Evolutionary conservation across 2,888 invertebrate genomes (phyloP), one percentile per base, ranked within the genome.

Genomic region (Fragum whitleyi): DNA sequence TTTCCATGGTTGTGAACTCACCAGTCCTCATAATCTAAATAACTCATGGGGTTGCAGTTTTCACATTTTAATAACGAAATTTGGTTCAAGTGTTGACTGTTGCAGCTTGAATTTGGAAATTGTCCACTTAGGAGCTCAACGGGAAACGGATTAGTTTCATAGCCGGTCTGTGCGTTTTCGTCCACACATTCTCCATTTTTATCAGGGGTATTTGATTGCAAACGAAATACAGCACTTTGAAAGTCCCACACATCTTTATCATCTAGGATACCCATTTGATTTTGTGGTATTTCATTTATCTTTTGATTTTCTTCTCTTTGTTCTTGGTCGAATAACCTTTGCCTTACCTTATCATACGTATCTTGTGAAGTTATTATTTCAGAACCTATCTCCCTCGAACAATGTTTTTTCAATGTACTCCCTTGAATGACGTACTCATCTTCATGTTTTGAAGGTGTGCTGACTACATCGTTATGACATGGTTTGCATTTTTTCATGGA

Each of bases 371-470:
- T 26, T 11, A 28, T 11, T 29, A 6, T 26, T 23, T 26, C 19
- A 19, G 28, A 61, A 61, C 26, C 16, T 26, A 14, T 61, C 26
- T 61, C 26, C 19, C 28, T 26, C 14, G 61, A 7, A 26, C 14
- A 6, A 26, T 19, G 28, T 26, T 61, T 61, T 61, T 61, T 61
- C 28, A 61, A 28, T 26, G 61, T 61, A 61, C 61, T 61, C 29
- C 61, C 61, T 61, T 61, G 61, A 61, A 61, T 21, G 28, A 61
- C 61, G 29, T 29, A 61, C n/a, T 26, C 28, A 2, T 61, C 61
- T 29, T 29, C 19, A 6, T 11, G 29, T 26, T 29, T 61, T 23
- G 28, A 19, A 23, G 61, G 61, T 21, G 61, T 61, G 16, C 26
- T 26, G 11, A 61, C 32, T 36, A 9, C 32, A 36, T 36, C 32